These are phyloP conservation scores for Lepidocyrtinus sp. DNA, from an alignment of 2,888 invertebrate genomes.

Conservation along the genomic window DNA sequence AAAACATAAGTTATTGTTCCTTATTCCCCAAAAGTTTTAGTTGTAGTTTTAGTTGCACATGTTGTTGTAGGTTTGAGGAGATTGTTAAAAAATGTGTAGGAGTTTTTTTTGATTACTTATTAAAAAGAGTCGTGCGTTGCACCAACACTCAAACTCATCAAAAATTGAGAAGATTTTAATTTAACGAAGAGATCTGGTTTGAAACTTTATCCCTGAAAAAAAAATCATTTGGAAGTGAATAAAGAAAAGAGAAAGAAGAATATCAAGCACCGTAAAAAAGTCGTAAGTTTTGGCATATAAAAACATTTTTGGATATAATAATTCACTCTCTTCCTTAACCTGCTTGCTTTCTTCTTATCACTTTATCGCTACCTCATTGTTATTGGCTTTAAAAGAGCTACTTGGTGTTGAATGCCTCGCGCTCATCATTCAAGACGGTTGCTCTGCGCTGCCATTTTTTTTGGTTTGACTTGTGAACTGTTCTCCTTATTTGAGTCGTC, in stretches of 20 bases:
- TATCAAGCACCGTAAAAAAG: conserved; percentile 25
- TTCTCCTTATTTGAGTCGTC: background rate
- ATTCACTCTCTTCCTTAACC: background rate
- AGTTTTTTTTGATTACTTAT: conserved; percentile 1
- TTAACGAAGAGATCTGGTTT: background rate
- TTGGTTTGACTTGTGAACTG: conserved; percentile 15
- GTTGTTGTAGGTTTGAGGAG: background rate
- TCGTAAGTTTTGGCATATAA: conserved; percentile 10
- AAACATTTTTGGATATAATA: background rate
- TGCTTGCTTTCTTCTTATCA: background rate
- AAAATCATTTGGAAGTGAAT: too few relatives aligned
- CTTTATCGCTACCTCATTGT: background rate
- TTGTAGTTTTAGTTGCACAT: too few relatives aligned
- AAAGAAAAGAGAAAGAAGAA: conserved; percentile 15
- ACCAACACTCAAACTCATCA: background rate
- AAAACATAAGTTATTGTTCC: too few relatives aligned
- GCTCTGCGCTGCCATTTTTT: background rate
- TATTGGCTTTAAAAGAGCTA: conserved; percentile 1
- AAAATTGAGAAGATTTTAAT: background rate
- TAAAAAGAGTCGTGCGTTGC: conserved; percentile 20
- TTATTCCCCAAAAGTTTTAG: too few relatives aligned
- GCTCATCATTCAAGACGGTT: background rate
- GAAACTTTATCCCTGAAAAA: background rate
- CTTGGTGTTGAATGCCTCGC: background rate
- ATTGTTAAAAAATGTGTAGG: conserved; percentile 19